These are phyloP conservation scores for Doris montereyensis DNA, from an alignment of 2,888 invertebrate genomes.

Conservation along the genomic window DNA sequence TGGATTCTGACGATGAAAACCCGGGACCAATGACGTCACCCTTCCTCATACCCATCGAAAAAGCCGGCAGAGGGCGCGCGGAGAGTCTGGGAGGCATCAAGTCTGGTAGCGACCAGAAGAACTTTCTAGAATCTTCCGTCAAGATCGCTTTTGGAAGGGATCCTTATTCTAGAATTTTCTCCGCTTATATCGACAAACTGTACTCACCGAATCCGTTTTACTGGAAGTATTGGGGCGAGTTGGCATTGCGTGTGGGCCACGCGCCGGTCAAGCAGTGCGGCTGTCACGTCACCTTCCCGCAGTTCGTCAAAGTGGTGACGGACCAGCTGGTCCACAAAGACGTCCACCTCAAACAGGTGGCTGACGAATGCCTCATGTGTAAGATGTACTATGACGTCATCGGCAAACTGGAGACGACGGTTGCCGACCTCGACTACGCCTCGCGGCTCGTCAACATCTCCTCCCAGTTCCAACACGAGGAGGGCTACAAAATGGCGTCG, in stretches of 20 bases:
- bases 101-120: neutral
- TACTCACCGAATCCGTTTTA: slow-evolving; percentile 48
- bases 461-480: slow-evolving; percentile 26
- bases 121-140: slow-evolving; percentile 17
- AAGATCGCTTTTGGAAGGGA: slow-evolving; percentile 46
- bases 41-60: slow-evolving; percentile 30
- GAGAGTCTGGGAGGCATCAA: neutral
- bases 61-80: neutral
- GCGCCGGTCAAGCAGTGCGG: slow-evolving; percentile 21
- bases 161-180: slow-evolving; percentile 47
- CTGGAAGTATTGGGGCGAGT: slow-evolving; percentile 43
- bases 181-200: slow-evolving; percentile 48
- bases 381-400: slow-evolving; percentile 44
- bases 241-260: neutral
- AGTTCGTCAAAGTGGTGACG: slow-evolving; percentile 31
- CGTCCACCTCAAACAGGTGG: slow-evolving; percentile 43
- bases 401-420: slow-evolving; percentile 47
- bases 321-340: slow-evolving; percentile 28
- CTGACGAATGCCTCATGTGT: slow-evolving; percentile 45
- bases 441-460: slow-evolving; percentile 36
- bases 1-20: slow-evolving; percentile 32
- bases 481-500: slow-evolving; percentile 3
- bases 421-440: slow-evolving; percentile 42
- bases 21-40: slow-evolving; percentile 35
- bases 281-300: slow-evolving; percentile 37